Base-by-base conservation (phyloP, 2,888 invertebrate species). In the Daptonema setosum region DNA sequence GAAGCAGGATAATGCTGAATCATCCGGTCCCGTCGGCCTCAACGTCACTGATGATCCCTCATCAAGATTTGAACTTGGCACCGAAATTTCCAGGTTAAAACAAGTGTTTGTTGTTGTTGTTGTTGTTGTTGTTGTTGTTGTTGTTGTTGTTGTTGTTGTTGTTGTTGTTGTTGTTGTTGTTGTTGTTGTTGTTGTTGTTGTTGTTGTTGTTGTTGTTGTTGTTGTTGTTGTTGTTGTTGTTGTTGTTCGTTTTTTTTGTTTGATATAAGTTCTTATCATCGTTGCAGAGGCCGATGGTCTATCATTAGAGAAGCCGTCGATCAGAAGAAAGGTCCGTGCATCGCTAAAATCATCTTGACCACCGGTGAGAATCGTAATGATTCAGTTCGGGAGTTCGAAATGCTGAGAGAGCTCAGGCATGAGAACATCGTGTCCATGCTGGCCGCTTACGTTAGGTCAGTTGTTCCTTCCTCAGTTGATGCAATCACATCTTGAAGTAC, bases 381-480 rank as follows among this genome's bases (percentile, higher is more conserved):
- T 84, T 1, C 79, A 81, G 52, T 29, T 56, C 77, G 80, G 8
- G 93, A 95, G 73, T 88, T 83, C 69, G 85, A 88, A 60, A 81
- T 82, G 51, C 75, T 90, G 48, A 77, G 83, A 61, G 80, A 83
- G 14, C 73, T 90, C 48, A 78, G 86, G 61, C 91, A 95, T 70
- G 88, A 90, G 71, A 80, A 86, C 70, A 82, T 95, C 71, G 83
- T 72, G 26, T 82, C 51, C 20, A 63, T 76, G 24, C 61, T 70
- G 41, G 70, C 70, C 35, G 74, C 73, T 17, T 73, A 79, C 80
- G 57, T 71, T 85, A 1, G 70, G 83, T 60, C 81, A 78, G 1
- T 83, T 30, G n/a, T n/a, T 51, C 28, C 11, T 43, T 25, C 45
- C 2, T 11, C n/a, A 22, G 22, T 45, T 56, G 29, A 17, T 22